phyloP scores from a whole-genome alignment of 2,797 vertebrate genomes.

The Aldrovandia affinis region DNA sequence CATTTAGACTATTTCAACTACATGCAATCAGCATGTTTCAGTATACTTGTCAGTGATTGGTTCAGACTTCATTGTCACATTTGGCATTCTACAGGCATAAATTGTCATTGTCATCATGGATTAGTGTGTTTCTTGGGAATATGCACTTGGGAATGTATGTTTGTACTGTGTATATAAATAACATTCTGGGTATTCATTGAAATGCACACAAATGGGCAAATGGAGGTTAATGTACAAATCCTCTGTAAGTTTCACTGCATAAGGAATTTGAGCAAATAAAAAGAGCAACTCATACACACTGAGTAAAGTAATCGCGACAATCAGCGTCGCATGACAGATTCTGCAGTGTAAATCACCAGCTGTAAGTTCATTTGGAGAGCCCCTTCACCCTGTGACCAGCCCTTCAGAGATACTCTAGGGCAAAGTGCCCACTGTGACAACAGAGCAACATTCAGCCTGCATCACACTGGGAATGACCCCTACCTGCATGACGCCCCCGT shows the following conservation, averaged over 20 bases:
- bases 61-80: neutral
- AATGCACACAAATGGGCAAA: too few species aligned
- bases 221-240: neutral
- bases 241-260: neutral
- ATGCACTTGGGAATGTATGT: neutral
- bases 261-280: neutral
- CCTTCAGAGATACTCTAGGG: neutral
- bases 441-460: neutral
- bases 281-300: neutral
- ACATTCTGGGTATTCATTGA: neutral
- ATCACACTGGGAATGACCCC: conserved; percentile 37
- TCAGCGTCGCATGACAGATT: neutral
- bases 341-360: neutral
- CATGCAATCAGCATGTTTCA: neutral
- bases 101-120: neutral
- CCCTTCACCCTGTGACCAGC: neutral
- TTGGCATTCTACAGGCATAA: neutral
- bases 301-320: neutral
- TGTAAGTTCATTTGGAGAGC: neutral
- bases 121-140: neutral
- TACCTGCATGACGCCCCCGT: conserved; percentile 55
- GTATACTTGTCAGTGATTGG: neutral
- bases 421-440: neutral
- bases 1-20: neutral
- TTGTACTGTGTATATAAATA: neutral